Percentiles rank a stretch among this genome's conserved stretches.
Conservation (phyloP, 2,888 invertebrate genomes). For the Autographa gamma region DNA sequence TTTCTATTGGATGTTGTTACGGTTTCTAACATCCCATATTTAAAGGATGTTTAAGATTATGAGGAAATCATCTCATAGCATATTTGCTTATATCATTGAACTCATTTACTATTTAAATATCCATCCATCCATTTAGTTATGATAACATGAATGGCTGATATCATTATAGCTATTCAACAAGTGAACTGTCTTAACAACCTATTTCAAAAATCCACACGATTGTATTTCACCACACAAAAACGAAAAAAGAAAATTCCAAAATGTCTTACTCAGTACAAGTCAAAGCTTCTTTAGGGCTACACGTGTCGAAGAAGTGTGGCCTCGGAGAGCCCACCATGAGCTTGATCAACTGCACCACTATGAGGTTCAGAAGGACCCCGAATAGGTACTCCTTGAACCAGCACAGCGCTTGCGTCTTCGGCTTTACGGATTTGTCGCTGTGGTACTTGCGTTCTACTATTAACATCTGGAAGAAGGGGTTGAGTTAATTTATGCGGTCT, state of each 20-base stretch:
- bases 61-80: too few relatives aligned
- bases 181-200: too few relatives aligned
- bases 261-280: constrained; percentile 87
- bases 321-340: constrained; percentile 91
- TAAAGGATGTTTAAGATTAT: too few relatives aligned
- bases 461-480: constrained; percentile 72
- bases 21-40: too few relatives aligned
- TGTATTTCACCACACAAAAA: too few relatives aligned
- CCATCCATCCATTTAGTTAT: too few relatives aligned
- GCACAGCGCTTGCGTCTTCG: constrained; percentile 72
- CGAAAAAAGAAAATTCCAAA: not conserved
- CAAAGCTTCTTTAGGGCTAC: constrained; percentile 90
- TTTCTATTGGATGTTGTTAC: too few relatives aligned
- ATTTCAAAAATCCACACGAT: too few relatives aligned
- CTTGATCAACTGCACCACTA: constrained; percentile 89
- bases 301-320: constrained; percentile 94
- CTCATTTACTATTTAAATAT: too few relatives aligned
- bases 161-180: too few relatives aligned
- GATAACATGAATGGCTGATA: too few relatives aligned
- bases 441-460: constrained; percentile 73
- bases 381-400: constrained; percentile 91
- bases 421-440: constrained; percentile 63
- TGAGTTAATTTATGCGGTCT: not conserved
- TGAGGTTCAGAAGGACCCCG: constrained; percentile 89
- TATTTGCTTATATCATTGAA: too few relatives aligned